phyloP scores from a whole-genome alignment of 2,113 vertebrate species.

The Platysteira castanea region DNA sequence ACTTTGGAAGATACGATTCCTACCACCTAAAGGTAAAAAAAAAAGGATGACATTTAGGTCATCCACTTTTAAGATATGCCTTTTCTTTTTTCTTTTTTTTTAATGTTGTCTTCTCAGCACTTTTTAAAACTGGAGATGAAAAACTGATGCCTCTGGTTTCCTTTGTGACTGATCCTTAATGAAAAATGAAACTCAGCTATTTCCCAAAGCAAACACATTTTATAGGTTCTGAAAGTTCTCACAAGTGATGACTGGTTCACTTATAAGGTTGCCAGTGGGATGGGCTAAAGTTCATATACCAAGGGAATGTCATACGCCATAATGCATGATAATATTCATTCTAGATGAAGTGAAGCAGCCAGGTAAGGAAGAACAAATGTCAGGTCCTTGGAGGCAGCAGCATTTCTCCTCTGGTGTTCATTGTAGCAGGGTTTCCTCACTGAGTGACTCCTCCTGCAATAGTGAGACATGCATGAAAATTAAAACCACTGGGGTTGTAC shows the following conservation, averaged over 20 bases:
- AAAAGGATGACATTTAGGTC: not conserved
- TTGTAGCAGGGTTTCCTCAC: not conserved
- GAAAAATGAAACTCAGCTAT: not conserved
- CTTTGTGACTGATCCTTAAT: not conserved
- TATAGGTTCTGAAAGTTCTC: not conserved
- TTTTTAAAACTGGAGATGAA: not conserved
- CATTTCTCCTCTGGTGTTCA: not conserved
- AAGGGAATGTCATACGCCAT: not conserved
- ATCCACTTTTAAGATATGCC: not conserved
- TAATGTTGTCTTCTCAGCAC: not conserved
- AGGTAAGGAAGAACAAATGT: not conserved
- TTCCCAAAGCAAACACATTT: not conserved
- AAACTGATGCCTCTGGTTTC: not conserved
- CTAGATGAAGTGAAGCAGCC: not conserved
- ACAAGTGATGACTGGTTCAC: not conserved
- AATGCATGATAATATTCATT: not conserved
- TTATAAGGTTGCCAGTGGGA: not conserved
- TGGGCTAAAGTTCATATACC: not conserved
- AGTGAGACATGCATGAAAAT: rapidly evolving
- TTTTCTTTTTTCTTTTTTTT: not conserved
- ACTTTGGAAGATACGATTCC: not conserved
- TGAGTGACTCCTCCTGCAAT: not conserved
- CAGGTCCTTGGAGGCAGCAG: not conserved
- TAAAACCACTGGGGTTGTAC: not conserved
- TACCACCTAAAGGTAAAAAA: not conserved